Base-by-base conservation (phyloP, 2,113 vertebrate genomes). In the Myotis yumanensis region DNA sequence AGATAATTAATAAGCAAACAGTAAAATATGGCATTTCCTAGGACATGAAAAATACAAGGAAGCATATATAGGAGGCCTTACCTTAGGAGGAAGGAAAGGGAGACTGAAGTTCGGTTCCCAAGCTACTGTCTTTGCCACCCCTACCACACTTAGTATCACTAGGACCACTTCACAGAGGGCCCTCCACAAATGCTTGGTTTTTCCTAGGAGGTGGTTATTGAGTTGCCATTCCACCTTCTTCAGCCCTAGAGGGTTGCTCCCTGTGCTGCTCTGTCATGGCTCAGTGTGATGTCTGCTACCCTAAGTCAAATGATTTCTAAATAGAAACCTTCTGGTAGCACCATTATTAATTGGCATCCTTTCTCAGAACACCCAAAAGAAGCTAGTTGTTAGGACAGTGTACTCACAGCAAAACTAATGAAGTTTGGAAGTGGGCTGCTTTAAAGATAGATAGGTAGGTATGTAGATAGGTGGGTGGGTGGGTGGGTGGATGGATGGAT, bases 331-430 rank as follows among this genome's bases (percentile, higher is more conserved):
- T 95, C 92, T 92, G 75, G 43, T 92, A 43, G 37, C 46, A 54
- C 59, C 84, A 80, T 89, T 69, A 71, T 86, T 95, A 95, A 94
- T 90, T 95, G 86, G 82, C 81, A 93, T 69, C 48, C 54, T 90
- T 96, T 73, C 82, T 95, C 68, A 95, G 92, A 96, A 92, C 51
- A 71, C 85, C 77, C 89, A 46, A 95, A 85, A 88, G 86, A 77
- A 95, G 86, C 51, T 95, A 40, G 10, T 95, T 93, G 85, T 35
- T 43, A 77, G 86, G 94, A 95, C 69, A 93, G 14, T 72, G 43
- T 89, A 51, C 72, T 93, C 37, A 52, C 68, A 68, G 66, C 59
- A 95, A 82, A 90, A 46, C 59, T 83, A 64, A 71, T 71, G 73
- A 86, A 92, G 72, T 88, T 73, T 71, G 85, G 75, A 93, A 87